phyloP scores from a whole-genome alignment of 2,113 vertebrate species.

The Perognathus longimembris region DNA sequence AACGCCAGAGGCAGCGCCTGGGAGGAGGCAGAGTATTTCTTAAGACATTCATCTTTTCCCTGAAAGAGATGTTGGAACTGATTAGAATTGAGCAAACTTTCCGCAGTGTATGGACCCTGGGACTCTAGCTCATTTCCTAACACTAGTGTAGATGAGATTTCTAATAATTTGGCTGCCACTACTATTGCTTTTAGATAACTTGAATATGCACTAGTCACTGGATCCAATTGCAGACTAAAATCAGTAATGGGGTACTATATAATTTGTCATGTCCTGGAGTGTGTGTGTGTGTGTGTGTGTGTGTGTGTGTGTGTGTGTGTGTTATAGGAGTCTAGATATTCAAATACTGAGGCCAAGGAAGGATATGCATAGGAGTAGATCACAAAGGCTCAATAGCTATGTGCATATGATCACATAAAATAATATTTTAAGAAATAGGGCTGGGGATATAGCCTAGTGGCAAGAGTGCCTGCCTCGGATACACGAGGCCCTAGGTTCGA shows the following conservation, averaged over 20 bases:
- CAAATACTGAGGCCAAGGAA: too few species aligned
- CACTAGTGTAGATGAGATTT: background rate
- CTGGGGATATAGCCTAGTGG: too few species aligned
- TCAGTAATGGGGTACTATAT: background rate
- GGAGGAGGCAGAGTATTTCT: background rate
- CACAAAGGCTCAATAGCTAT: too few species aligned
- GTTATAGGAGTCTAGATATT: too few species aligned
- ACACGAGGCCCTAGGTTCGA: too few species aligned
- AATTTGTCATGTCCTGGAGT: too few species aligned
- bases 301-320: too few species aligned
- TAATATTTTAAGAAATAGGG: too few species aligned
- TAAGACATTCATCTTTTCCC: background rate
- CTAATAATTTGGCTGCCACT: background rate
- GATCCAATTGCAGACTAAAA: background rate
- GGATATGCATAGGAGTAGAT: too few species aligned
- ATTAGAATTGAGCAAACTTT: constrained; percentile 11
- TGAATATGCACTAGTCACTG: background rate
- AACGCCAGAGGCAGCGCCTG: background rate
- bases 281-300: too few species aligned
- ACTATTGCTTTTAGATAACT: background rate
- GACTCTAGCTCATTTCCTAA: background rate
- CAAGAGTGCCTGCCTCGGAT: too few species aligned
- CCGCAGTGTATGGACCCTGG: background rate
- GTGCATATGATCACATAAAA: too few species aligned
- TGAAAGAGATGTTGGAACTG: background rate